These are phyloP conservation scores for Dromius quadrimaculatus DNA, from an alignment of 2,888 invertebrate species.

Conservation along the genomic window DNA sequence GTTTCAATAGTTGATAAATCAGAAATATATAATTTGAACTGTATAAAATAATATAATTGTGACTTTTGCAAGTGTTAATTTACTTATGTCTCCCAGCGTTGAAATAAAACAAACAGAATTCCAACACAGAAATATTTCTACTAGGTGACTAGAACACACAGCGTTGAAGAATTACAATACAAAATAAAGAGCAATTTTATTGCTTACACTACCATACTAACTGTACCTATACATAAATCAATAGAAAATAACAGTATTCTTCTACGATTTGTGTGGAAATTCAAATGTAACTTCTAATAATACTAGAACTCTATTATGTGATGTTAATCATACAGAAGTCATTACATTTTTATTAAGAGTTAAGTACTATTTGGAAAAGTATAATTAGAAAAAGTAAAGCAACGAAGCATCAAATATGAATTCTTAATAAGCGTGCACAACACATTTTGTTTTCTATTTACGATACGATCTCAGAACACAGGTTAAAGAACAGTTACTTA, in stretches of 20 bases:
- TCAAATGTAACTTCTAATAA: constrained; percentile 4
- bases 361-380: constrained; percentile 18
- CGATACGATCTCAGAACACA: constrained; percentile 4
- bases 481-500: neutral
- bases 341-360: constrained; percentile 13
- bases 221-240: constrained; percentile 10
- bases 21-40: no score
- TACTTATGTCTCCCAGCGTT: no score
- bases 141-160: no score
- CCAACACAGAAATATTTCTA: no score
- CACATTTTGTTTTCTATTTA: constrained; percentile 24
- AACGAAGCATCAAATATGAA: constrained; percentile 26
- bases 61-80: no score
- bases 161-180: no score
- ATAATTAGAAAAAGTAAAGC: constrained; percentile 24
- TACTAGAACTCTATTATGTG: constrained; percentile 12
- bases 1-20: no score
- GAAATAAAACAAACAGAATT: no score
- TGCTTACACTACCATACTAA: no score
- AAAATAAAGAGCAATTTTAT: no score
- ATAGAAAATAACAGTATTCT: constrained; percentile 7
- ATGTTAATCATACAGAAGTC: constrained; percentile 1
- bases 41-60: no score
- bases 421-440: constrained; percentile 3
- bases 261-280: neutral